Evolutionary conservation across 2,797 vertebrate genomes (phyloP).

Genomic region (Dendrocincla fuliginosa): DNA sequence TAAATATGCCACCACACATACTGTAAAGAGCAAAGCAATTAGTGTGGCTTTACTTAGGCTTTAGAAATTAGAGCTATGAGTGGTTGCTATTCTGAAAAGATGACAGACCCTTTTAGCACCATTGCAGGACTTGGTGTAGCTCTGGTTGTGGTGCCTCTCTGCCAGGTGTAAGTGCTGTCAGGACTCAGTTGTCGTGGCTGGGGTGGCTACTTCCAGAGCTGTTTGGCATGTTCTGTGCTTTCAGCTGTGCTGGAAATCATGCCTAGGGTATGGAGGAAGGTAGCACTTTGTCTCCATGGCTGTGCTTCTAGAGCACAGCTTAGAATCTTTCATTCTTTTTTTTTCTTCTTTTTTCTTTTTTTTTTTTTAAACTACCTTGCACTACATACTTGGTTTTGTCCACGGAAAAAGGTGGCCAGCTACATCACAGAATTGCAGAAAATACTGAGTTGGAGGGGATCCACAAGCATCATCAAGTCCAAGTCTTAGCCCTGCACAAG

Average conservation of each 20-base stretch:
- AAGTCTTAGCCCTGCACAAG: neutral
- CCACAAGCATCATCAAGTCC: neutral
- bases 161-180: neutral
- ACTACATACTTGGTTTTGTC: neutral
- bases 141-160: neutral
- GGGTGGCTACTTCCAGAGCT: neutral
- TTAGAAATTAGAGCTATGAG: neutral
- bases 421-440: neutral
- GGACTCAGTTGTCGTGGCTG: neutral
- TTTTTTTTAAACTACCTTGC: neutral
- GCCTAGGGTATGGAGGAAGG: neutral
- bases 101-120: neutral
- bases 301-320: neutral
- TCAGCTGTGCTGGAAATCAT: neutral
- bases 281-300: neutral
- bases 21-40: neutral
- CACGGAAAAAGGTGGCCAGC: neutral
- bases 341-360: neutral
- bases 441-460: neutral
- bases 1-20: accelerated
- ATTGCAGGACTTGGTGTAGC: accelerated
- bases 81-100: accelerated
- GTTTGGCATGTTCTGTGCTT: neutral
- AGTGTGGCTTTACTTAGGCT: neutral
- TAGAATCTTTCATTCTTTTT: neutral